A percentile compares a stretch with the other conserved stretches of the same genome.
phyloP scores from a whole-genome alignment of 2,113 vertebrate species.

The Sinocyclocheilus grahami region DNA sequence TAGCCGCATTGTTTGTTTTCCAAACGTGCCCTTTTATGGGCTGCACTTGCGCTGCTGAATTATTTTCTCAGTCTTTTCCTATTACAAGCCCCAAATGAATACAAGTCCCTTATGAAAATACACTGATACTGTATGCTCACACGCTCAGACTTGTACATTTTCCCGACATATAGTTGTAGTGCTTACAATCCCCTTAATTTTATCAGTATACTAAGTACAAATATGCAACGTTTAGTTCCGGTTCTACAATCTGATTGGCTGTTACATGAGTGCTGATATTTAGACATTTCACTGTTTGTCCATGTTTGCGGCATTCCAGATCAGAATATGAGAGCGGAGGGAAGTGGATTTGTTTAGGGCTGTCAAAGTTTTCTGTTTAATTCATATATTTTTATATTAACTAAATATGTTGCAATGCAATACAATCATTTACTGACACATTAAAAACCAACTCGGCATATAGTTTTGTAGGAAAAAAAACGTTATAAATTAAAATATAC shows the following conservation, averaged over 20 bases:
- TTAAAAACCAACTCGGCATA: neutral
- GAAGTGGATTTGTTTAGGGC: neutral
- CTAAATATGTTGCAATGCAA: neutral
- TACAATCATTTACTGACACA: neutral
- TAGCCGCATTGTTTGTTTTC: constrained; percentile 52
- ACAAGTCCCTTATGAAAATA: constrained; percentile 40
- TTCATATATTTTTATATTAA: neutral
- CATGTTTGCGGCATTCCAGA: neutral
- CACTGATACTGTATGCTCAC: neutral
- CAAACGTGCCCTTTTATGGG: constrained; percentile 63
- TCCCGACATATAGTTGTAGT: neutral
- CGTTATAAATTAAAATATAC: no score
- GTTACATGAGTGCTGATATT: neutral
- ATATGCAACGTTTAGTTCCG: neutral
- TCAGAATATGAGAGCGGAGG: neutral
- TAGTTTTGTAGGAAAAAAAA: no score
- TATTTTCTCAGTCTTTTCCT: constrained; percentile 57
- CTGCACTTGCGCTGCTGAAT: constrained; percentile 59
- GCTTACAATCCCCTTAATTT: neutral
- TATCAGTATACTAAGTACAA: neutral
- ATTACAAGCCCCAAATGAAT: constrained; percentile 65
- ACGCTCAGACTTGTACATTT: neutral
- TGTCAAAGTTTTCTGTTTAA: neutral
- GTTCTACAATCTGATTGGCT: neutral
- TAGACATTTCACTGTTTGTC: neutral